Conservation (phyloP, 2,888 invertebrate genomes). For the Chloroclysta siterata region DNA sequence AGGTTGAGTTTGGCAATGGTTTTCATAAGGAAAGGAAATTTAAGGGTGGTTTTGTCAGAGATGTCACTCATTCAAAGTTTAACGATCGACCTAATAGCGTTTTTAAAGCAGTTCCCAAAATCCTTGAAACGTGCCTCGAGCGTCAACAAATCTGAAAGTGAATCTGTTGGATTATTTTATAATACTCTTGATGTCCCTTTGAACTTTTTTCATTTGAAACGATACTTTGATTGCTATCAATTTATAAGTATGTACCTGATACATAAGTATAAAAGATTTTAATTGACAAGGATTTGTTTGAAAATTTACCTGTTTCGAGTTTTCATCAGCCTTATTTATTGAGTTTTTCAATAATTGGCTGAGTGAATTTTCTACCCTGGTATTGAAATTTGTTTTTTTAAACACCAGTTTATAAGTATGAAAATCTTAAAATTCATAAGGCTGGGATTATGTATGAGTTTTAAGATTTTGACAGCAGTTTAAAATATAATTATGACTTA, state of each 20-base stretch:
- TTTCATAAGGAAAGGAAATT: constrained; percentile 20
- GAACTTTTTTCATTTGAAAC: constrained; percentile 59
- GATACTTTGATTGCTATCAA: constrained; percentile 60
- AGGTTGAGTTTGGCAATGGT: constrained; percentile 34
- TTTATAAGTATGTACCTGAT: constrained; percentile 48
- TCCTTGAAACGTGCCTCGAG: constrained; percentile 81
- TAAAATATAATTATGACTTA: too few species aligned
- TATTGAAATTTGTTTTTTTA: too few species aligned
- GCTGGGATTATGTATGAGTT: too few species aligned
- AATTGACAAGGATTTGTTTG: neutral
- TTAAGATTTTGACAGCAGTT: too few species aligned
- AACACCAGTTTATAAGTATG: too few species aligned
- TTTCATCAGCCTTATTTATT: too few species aligned
- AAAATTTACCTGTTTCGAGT: neutral
- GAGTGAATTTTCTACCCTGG: too few species aligned
- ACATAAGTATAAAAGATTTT: neutral
- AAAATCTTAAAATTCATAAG: too few species aligned
- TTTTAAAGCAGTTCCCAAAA: constrained; percentile 81
- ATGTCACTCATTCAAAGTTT: constrained; percentile 83
- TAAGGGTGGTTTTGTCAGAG: constrained; percentile 62
- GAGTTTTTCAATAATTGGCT: too few species aligned
- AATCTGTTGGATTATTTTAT: constrained; percentile 73
- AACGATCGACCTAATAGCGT: constrained; percentile 82
- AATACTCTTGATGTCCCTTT: constrained; percentile 71
- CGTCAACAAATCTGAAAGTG: constrained; percentile 81